Evolutionary conservation across 2,888 invertebrate species (phyloP), one percentile per base, ranked within the genome.

Genomic region (Phyllotreta striolata): DNA sequence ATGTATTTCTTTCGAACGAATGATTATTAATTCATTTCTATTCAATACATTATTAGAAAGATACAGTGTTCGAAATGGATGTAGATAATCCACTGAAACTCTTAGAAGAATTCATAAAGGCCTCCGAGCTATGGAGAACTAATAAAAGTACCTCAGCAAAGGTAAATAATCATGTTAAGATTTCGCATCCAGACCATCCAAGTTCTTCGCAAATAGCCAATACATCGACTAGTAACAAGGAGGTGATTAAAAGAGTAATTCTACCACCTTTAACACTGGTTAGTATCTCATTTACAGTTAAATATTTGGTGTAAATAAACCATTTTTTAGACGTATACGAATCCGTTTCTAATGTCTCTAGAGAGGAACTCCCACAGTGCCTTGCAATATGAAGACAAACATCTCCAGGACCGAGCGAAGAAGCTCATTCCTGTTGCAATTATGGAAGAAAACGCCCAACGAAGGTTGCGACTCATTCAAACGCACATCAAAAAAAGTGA

Each of bases 401-500:
- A 83, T 0, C 79, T 93, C 1, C 88, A 90, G 72, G 83, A 84
- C 56, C 83, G 86, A 67, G 93, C 93, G 0, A 84, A 85, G 57
- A 79, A 82, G 3, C 74, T 88, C 12, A 88, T 96, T 63, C 95
- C 95, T 0, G 70, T 91, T 0, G 83, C 83, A 6, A 83, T 84
- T 1, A 80, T 96, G 34, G 86, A 90, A 72, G 78, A 86, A 39
- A 84, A 83, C 71, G 91, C 93, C 0, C 82, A 88, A 64, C 83
- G 86, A 59, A 85, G 86, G 58, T 82, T 91, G 59, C 78, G 89
- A 60, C 81, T 82, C 5, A 82, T 89, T 38, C 91, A 91, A 78
- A 85, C 83, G 76, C 81, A 83, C 67, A 83, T 87, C 4, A 86
- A 87, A 70, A 78, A 81, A 72, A 86, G 87, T 86, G 71, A 67